Conservation (phyloP, 2,797 vertebrate species). For the Poecilia gillii region DNA sequence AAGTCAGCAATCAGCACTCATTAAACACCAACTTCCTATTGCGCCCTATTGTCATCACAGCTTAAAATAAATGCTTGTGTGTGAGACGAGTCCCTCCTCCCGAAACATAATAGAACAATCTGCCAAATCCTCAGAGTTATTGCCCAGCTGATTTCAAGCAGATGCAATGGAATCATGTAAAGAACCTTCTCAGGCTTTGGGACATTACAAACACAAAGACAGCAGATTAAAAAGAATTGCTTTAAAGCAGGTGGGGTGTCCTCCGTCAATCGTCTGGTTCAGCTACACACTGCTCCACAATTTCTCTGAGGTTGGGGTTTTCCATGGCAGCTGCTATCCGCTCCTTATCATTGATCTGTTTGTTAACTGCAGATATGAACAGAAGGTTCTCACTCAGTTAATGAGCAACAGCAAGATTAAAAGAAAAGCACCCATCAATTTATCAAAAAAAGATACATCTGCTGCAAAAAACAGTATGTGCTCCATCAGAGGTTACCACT, state of each 20-base stretch:
- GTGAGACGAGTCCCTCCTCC: not conserved
- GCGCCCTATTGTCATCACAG: not conserved
- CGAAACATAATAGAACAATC: not conserved
- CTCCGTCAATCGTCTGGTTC: constrained; percentile 86
- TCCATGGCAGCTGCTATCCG: constrained; percentile 97
- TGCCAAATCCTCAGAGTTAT: not conserved
- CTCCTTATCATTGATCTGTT: constrained; percentile 99
- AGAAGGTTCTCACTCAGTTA: not conserved
- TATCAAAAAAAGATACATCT: not conserved
- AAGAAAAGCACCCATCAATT: not conserved
- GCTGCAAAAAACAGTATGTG: not conserved
- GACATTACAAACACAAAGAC: not conserved
- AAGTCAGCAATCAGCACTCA: not conserved
- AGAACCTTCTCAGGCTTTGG: not conserved
- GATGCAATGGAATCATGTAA: not conserved
- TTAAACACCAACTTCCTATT: not conserved
- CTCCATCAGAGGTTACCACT: not conserved
- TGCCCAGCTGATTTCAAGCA: not conserved
- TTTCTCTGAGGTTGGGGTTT: constrained; percentile 92
- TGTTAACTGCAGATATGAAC: constrained; percentile 87
- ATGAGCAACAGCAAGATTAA: not conserved
- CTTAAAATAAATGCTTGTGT: not conserved
- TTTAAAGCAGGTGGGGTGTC: not conserved
- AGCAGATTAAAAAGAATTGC: not conserved
- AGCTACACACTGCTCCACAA: constrained; percentile 94